phyloP scores from a whole-genome alignment of 2,888 invertebrate genomes.

The Camponotus fellah region DNA sequence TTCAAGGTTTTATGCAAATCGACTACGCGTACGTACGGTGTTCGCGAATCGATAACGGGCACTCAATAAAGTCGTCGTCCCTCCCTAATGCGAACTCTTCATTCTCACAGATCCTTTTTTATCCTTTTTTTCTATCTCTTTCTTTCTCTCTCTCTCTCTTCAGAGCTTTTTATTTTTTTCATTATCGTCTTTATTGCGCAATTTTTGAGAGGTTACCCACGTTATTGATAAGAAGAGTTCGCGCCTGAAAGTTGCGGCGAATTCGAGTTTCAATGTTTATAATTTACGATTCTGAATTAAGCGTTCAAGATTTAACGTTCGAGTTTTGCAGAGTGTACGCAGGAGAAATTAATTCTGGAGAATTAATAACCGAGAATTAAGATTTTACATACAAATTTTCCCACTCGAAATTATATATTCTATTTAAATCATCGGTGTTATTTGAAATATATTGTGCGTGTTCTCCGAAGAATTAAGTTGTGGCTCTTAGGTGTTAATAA shows the following conservation, averaged over 20 bases:
- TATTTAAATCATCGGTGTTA: constrained; percentile 34
- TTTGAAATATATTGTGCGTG: constrained; percentile 8
- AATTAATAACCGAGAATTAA: constrained; percentile 30
- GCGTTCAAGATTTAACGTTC: background rate
- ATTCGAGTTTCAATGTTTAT: background rate
- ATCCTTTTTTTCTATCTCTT: background rate
- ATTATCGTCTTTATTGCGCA: background rate
- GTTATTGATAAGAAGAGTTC: background rate
- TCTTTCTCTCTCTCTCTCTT: background rate
- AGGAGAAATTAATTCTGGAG: background rate
- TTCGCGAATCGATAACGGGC: constrained; percentile 63
- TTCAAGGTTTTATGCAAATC: constrained; percentile 73
- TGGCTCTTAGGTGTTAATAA: constrained; percentile 23
- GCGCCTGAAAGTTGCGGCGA: background rate
- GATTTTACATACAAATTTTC: background rate
- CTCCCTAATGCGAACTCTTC: constrained; percentile 25
- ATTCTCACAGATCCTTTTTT: too few species aligned
- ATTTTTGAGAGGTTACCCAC: background rate
- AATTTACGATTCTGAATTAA: constrained; percentile 1
- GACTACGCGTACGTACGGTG: constrained; percentile 35
- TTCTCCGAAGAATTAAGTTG: constrained; percentile 14
- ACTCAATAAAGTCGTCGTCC: constrained; percentile 65
- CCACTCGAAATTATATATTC: constrained; percentile 7
- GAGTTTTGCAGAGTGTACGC: background rate
- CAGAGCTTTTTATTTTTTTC: background rate